Evolutionary conservation across 2,888 invertebrate genomes (phyloP), one percentile per base, ranked within the genome.

Genomic region (Drosophila anomelani): DNA sequence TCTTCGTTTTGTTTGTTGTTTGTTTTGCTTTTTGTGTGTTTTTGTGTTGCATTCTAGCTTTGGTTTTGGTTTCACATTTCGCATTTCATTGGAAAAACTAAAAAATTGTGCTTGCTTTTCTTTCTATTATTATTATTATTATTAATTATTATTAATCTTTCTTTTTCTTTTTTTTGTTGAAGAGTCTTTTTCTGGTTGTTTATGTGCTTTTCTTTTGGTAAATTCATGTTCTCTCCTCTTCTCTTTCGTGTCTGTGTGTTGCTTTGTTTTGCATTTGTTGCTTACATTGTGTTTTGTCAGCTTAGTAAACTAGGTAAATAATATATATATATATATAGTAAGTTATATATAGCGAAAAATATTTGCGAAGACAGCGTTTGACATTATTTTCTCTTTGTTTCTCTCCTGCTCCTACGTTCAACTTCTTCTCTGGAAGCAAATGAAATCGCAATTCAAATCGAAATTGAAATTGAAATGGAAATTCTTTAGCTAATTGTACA

Each of bases 361-460:
- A 82, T 85, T 75, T 87, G 85, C 75, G 88, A 82, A 82, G 88
- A 82, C 82, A 88, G 83, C 85, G 84, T 84, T 82, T 81, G 74
- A 80, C 74, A 67, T 68, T 66, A 66, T 51, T 69, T 68, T 44
- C 43, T 23, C 44, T 44, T 44, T 56, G 34, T 55, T 71, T 44
- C 59, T 75, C 59, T 71, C 75, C 53, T 69, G 43, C 47, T 26
- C 13, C 44, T 36, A 34, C 4, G 6, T 29, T 34, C 13, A 4
- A 4, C 8, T 34, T 41, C 47, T 47, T n/a, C 17, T 72, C n/a
- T 79, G 89, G 85, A 88, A 85, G 86, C 88, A 81, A 69, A 69
- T 49, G 9, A 69, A 47, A 80, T 68, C 29, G 83, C 82, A 81
- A 69, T 71, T 55, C 34, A 70, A 68, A 77, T 67, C 34, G 63